These are phyloP conservation scores for Pipistrellus nathusii DNA, from an alignment of 2,797 vertebrate genomes.

Conservation along the genomic window DNA sequence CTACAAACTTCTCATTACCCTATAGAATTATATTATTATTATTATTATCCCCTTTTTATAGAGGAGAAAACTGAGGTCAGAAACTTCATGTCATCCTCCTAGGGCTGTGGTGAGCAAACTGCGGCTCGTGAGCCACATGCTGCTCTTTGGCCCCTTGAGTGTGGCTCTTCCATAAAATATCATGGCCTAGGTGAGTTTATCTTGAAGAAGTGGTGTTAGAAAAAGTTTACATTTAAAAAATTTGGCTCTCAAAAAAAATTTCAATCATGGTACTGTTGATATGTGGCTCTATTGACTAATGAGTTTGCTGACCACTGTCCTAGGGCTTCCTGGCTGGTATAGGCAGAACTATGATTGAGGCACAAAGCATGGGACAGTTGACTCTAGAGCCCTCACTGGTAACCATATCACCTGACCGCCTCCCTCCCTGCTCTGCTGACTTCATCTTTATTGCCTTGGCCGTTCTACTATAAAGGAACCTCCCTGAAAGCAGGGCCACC, in stretches of 20 bases:
- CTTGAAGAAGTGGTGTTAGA: too few species aligned
- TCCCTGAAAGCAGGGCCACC: background rate
- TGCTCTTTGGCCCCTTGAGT: too few species aligned
- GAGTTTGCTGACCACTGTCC: too few species aligned
- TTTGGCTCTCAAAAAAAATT: too few species aligned
- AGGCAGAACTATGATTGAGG: background rate
- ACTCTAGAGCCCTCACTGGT: background rate
- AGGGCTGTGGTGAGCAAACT: background rate
- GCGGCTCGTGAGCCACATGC: too few species aligned
- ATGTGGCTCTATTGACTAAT: too few species aligned
- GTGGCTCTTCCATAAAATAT: too few species aligned
- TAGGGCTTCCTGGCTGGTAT: background rate
- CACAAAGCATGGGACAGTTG: background rate
- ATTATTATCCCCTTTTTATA: background rate
- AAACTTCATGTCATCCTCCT: background rate
- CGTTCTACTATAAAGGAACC: background rate
- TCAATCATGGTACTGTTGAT: too few species aligned
- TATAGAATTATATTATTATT: background rate
- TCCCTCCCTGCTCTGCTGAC: background rate
- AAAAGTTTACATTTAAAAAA: too few species aligned
- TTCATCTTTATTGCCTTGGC: background rate
- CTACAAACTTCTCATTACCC: background rate
- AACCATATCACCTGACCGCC: background rate
- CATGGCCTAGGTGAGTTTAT: too few species aligned
- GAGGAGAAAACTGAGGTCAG: background rate